Evolutionary conservation across 2,888 invertebrate genomes (phyloP), one percentile per base, ranked within the genome.

Genomic region (Diaprepes abbreviatus): DNA sequence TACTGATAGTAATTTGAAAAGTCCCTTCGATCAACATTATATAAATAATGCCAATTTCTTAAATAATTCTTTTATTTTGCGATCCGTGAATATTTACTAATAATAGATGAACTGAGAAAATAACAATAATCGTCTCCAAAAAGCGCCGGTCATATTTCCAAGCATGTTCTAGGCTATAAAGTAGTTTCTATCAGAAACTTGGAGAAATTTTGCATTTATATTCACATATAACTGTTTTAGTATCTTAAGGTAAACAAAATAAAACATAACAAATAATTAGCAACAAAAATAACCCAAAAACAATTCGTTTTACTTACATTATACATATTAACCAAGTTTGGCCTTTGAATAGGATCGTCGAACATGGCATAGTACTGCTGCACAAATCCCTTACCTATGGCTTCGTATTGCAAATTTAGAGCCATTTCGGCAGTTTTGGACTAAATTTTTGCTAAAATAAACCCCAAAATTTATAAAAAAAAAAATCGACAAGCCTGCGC

Each of bases 311-410:
- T 69, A 90, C 93, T 92, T 86, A 95, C 96, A 87, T 96, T 96
- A 86, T 97, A 97, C 88, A 97, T 92, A 84, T 92, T 94, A 77
- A 90, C 92, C 85, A 97, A 89, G 85, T 90, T 94, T 80, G 91
- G 89, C 81, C 96, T 89, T 82, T 93, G 92, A 76, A 87, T 87
- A 79, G 93, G 92, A 87, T 96, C 94, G 83, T 97, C 97, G 81
- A 96, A 95, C 78, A 95, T 83, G 73, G 90, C 89, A 85, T 97
- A 97, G 87, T 97, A 97, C 87, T 97, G 96, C 81, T 93, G 92
- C 70, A 97, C 95, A 85, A 97, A 97, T 75, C 94, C 93, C 86
- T 95, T 95, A 69, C 96, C 97, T 83, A 97, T 96, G 70, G 91
- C 93, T 85, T 95, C 95, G 83, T 96, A 97, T 81, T 94, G 93